Evolutionary conservation across 2,797 vertebrate genomes (phyloP).

Genomic region (Sus cebifrons): DNA sequence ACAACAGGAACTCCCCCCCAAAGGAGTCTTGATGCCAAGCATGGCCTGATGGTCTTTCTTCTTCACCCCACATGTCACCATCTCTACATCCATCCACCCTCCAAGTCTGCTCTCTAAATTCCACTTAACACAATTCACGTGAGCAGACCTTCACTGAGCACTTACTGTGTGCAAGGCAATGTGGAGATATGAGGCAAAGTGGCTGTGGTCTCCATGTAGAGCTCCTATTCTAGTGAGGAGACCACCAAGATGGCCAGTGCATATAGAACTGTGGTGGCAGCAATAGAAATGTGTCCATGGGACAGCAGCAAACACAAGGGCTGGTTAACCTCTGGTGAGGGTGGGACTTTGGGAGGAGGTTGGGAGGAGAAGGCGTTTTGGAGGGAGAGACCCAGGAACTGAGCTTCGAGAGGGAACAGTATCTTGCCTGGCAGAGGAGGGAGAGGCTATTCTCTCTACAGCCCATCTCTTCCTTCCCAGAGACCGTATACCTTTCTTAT

Average conservation of each 20-base stretch:
- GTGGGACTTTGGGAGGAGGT: not conserved
- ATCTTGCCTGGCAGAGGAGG: not conserved
- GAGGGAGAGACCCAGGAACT: not conserved
- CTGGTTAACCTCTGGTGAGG: not conserved
- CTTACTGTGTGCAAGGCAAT: not conserved
- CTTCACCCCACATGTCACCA: not conserved
- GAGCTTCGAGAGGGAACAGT: not conserved
- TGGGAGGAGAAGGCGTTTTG: not conserved
- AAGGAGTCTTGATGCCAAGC: not conserved
- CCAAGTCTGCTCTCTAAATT: not conserved
- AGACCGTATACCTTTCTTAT: not conserved
- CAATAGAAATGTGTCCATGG: rapidly evolving
- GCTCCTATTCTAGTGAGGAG: not conserved
- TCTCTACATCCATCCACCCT: not conserved
- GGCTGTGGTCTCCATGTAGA: not conserved
- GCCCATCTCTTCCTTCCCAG: not conserved
- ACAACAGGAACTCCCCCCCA: too few relatives aligned
- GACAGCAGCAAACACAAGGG: not conserved
- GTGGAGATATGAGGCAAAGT: not conserved
- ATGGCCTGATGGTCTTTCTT: not conserved
- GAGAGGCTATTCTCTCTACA: not conserved
- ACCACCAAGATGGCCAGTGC: not conserved
- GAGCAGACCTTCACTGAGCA: not conserved
- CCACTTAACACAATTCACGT: not conserved
- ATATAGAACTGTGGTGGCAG: not conserved